Evolutionary conservation across 1,140 invertebrate genomes (phyloP).

Genomic region (Meloidogyne floridensis): DNA sequence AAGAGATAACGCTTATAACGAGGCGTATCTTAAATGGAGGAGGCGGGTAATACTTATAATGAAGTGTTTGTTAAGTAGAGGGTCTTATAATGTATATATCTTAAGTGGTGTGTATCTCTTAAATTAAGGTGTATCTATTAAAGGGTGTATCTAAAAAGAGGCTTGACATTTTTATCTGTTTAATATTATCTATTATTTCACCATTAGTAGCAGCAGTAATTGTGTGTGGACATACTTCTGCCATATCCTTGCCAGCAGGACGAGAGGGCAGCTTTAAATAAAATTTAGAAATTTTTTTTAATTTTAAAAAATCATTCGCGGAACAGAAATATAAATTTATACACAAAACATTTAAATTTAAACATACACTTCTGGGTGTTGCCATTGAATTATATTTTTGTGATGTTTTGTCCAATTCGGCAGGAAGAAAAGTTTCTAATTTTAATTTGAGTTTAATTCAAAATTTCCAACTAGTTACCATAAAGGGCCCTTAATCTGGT

Average conservation of each 20-base stretch:
- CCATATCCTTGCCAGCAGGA: not conserved
- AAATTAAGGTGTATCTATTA: too few relatives aligned
- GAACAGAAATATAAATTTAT: not conserved
- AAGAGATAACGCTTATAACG: too few relatives aligned
- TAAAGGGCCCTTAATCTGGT: constrained; percentile 46
- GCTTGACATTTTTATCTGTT: too few relatives aligned
- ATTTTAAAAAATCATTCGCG: constrained; percentile 4
- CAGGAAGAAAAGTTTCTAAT: not conserved
- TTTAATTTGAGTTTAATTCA: not conserved
- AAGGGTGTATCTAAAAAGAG: too few relatives aligned
- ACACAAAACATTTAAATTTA: not conserved
- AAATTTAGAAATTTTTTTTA: not conserved
- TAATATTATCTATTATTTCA: too few relatives aligned
- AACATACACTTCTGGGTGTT: not conserved
- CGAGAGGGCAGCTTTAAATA: not conserved
- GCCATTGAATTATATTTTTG: not conserved
- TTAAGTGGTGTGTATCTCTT: too few relatives aligned
- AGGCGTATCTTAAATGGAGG: too few relatives aligned
- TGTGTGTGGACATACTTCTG: constrained; percentile 14
- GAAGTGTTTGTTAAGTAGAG: too few relatives aligned
- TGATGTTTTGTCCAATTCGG: not conserved
- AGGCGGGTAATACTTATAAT: too few relatives aligned
- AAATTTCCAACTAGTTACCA: constrained; percentile 7
- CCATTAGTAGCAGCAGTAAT: constrained; percentile 18
- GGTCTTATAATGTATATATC: not conserved